phyloP scores from a whole-genome alignment of 2,797 vertebrate species.

The Lagocephalus sceleratus region DNA sequence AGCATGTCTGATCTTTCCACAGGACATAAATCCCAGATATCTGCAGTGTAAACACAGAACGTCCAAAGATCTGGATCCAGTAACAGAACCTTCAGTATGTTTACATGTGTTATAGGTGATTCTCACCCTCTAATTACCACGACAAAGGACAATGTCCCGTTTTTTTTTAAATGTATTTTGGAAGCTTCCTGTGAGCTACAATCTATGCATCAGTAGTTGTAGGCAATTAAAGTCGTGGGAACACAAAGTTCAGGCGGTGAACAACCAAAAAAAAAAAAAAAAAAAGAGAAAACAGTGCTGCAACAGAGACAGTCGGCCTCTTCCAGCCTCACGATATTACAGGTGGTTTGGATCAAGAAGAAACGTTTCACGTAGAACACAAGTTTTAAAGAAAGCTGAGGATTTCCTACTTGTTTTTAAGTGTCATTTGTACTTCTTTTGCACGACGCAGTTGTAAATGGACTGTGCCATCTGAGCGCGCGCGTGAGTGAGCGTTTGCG shows the following conservation, averaged over 20 bases:
- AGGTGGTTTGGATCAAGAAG: constrained; percentile 39
- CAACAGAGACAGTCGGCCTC: constrained; percentile 48
- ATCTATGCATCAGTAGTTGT: constrained; percentile 71
- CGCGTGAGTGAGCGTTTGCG: constrained; percentile 13
- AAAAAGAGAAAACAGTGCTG: too few species aligned
- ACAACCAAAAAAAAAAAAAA: constrained; percentile 73
- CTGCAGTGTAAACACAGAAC: constrained; percentile 29
- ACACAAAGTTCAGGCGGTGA: constrained; percentile 25
- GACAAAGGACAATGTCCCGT: constrained; percentile 36
- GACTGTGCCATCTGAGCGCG: constrained; percentile 45
- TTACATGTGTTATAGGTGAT: constrained; percentile 52
- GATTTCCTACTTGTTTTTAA: constrained; percentile 64
- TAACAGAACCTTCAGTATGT: constrained; percentile 44
- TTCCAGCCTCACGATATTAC: constrained; percentile 46
- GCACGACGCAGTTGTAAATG: constrained; percentile 73
- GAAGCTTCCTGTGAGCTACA: constrained; percentile 50
- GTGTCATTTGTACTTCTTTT: constrained; percentile 73
- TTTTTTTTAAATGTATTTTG: constrained; percentile 25
- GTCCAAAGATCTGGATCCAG: constrained; percentile 35
- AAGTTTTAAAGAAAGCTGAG: constrained; percentile 24
- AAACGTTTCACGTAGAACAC: constrained; percentile 31
- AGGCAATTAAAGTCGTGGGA: constrained; percentile 36
- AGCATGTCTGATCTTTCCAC: constrained; percentile 21
- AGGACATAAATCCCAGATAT: constrained; percentile 19
- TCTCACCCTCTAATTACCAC: constrained; percentile 29